Evolutionary conservation across 2,888 invertebrate genomes (phyloP).

Genomic region (Lithophane ornitopus): DNA sequence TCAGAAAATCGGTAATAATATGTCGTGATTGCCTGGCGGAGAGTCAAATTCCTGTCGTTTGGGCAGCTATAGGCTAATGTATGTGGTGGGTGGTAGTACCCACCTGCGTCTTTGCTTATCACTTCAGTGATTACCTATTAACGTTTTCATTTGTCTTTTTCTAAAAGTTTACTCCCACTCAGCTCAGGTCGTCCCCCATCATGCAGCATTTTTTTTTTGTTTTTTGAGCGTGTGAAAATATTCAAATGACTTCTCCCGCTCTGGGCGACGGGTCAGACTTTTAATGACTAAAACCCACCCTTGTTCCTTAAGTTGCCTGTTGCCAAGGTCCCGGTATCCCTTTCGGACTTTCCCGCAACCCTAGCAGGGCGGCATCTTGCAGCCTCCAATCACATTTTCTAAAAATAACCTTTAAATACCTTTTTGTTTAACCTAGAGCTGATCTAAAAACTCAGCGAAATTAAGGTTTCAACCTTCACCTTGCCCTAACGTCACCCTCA

Average conservation of each 20-base stretch:
- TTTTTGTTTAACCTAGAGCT: neutral
- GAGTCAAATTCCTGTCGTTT: slow-evolving; percentile 25
- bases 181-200: no score
- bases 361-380: no score
- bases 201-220: no score
- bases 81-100: no score
- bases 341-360: no score
- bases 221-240: no score
- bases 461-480: slow-evolving; percentile 14
- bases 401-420: neutral
- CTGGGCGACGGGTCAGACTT: no score
- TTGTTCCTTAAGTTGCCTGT: no score
- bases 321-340: no score
- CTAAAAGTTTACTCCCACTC: neutral
- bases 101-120: neutral
- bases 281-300: no score
- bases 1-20: slow-evolving; percentile 40
- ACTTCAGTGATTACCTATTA: neutral
- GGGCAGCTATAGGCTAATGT: slow-evolving; percentile 10
- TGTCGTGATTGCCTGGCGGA: slow-evolving; percentile 28
- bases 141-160: neutral
- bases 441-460: slow-evolving; percentile 17
- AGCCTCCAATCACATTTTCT: neutral
- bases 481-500: slow-evolving; percentile 20
- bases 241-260: no score